Evolutionary conservation across 2,797 vertebrate species (phyloP), one percentile per base, ranked within the genome.

Genomic region (Cetoscarus ocellatus): DNA sequence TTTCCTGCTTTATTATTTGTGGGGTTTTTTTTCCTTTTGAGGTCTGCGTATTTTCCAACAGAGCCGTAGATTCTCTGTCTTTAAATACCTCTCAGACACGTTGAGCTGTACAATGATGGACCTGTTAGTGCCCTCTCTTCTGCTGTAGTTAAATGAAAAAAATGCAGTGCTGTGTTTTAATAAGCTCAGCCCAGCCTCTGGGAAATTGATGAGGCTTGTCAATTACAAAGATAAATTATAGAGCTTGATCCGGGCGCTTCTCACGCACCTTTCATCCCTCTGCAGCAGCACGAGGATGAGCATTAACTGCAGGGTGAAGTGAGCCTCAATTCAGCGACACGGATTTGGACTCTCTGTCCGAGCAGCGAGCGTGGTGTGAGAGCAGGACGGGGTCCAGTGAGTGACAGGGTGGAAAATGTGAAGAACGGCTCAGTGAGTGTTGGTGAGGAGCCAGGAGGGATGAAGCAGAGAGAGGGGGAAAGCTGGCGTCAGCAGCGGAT

Each of bases 361-460:
- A 78, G 80, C 74, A 70, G 15, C 17, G 68, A 85, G 75, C 7
- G 18, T 60, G 66, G 80, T 76, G 74, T 76, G 86, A 72, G 83
- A 82, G 68, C 65, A 62, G 88, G 80, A 85, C 8, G 70, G 51
- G 54, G 52, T 84, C 79, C 75, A 79, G 68, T 70, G 75, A 90
- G 79, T 87, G 88, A 89, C 88, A 81, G 81, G 73, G 74, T 86
- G 89, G 86, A 90, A 92, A 91, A 91, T 91, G 89, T 89, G 89
- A 90, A 85, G 88, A 85, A 87, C 75, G 80, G 84, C 84, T 88
- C 72, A 65, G 85, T 54, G 52, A 35, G 82, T 9, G 74, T 70
- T 92, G 89, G 86, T 84, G 61, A 58, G 60, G 62, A 81, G 87
- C 86, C 90, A 89, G 79, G 64, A 82, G 78, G 75, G 83, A 69